Base-by-base conservation (phyloP, 2,888 invertebrate species). In the Melitaea athalia region DNA sequence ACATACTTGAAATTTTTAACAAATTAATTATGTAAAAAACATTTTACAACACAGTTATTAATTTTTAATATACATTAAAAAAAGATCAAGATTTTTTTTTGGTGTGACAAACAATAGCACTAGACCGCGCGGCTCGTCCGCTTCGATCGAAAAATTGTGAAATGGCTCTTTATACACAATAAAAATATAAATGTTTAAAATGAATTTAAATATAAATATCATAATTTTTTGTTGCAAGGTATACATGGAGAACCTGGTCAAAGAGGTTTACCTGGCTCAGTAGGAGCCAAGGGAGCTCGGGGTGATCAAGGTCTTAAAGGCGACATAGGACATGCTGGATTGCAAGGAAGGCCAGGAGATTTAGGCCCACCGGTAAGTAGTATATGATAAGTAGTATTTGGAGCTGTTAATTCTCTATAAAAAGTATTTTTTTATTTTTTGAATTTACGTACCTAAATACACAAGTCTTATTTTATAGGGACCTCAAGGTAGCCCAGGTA, bases 241-340 rank as follows among this genome's bases (percentile, higher is more conserved):
- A 86, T 87, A 59, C 93, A 94, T 64, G 96, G 96, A 64, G 95
- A 95, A 73, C 80, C 87, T 47, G 96, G 96, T 1, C 85, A 91
- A 10, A 93, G 93, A 72, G 96, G 96, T 8, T 81, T 91, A 86
- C 79, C 93, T 85, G 81, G 96, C 89, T 84, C 95, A 71, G 89
- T 94, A 8, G 97, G 97, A 43, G 91, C 94, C 1, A 97, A 97
- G 81, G 97, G 97, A 24, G 93, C 93, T 10, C 92, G 96, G 71
- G 97, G 97, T 24, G 96, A 96, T 84, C 89, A 95, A 53, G 97
- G 97, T 8, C 85, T 93, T n/a, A 94, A 96, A 82, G 97, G 97
- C 64, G 96, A 97, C 76, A 80, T 92, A 45, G 97, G 97, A 31
- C 90, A 95, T 65, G 94, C 94, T 85, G 97, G 97, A n/a, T 93